phyloP scores from a whole-genome alignment of 2,888 invertebrate species.

The Dryocosmus kuriphilus region DNA sequence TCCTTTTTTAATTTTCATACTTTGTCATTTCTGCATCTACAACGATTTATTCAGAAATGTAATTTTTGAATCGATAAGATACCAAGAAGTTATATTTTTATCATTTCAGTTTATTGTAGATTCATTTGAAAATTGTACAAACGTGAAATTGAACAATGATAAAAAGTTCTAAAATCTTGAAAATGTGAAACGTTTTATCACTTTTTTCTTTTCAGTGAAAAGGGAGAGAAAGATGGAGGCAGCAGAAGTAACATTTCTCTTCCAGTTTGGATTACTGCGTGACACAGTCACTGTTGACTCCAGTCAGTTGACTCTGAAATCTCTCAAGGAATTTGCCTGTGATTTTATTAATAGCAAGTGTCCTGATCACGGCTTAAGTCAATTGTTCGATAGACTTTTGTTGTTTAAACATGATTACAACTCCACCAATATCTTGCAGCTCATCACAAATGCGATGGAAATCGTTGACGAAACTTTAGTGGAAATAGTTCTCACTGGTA shows the following conservation, averaged over 20 bases:
- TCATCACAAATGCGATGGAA: conserved; percentile 93
- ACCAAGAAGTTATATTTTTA: conserved; percentile 55
- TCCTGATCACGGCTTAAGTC: conserved; percentile 95
- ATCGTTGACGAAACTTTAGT: conserved; percentile 96
- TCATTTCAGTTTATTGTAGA: conserved; percentile 1
- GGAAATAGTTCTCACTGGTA: conserved; percentile 97
- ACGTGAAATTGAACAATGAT: background rate
- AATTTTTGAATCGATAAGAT: conserved; percentile 54
- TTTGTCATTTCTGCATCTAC: background rate
- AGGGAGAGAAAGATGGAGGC: conserved; percentile 80
- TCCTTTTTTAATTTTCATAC: background rate
- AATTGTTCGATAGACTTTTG: conserved; percentile 93
- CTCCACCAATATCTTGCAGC: conserved; percentile 95
- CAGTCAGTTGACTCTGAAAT: conserved; percentile 89
- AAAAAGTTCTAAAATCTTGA: background rate
- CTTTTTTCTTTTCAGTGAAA: conserved; percentile 35
- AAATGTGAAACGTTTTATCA: background rate
- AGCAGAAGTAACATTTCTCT: conserved; percentile 92
- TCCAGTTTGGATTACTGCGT: conserved; percentile 95
- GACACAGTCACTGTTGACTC: conserved; percentile 92
- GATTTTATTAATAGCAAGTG: conserved; percentile 94
- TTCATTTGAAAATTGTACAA: background rate
- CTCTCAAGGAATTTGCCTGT: conserved; percentile 95
- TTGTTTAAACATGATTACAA: conserved; percentile 97
- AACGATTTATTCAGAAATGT: background rate